These are phyloP conservation scores for Tachina grossa DNA, from an alignment of 2,888 invertebrate genomes.

Conservation along the genomic window DNA sequence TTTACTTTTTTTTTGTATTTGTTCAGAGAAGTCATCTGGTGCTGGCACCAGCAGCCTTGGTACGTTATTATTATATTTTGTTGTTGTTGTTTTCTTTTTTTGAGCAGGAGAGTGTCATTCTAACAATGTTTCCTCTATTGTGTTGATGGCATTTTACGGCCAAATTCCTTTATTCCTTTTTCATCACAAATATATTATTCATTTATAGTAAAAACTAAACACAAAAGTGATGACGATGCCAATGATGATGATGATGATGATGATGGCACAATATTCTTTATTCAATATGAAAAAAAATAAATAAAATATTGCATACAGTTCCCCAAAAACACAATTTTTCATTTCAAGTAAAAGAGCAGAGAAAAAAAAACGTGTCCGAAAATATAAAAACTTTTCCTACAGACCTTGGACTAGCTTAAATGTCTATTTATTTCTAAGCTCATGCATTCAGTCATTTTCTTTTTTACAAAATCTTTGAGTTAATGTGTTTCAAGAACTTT, in stretches of 20 bases:
- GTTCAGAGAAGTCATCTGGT: constrained; percentile 30
- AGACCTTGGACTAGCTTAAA: constrained; percentile 33
- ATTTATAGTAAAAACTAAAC: constrained; percentile 7
- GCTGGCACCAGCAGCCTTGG: constrained; percentile 10
- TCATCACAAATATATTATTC: constrained; percentile 1
- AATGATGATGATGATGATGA: constrained; percentile 40
- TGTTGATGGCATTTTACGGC: constrained; percentile 38
- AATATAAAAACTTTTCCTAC: not conserved
- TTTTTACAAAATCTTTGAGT: constrained; percentile 33
- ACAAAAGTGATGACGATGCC: constrained; percentile 33
- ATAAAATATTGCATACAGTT: constrained; percentile 38
- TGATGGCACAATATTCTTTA: constrained; percentile 28
- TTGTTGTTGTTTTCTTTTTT: not conserved
- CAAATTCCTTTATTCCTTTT: constrained; percentile 3
- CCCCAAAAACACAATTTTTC: constrained; percentile 46
- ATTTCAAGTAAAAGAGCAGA: constrained; percentile 1
- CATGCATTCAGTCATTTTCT: constrained; percentile 46
- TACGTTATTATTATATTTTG: no score
- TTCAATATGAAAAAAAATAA: constrained; percentile 47
- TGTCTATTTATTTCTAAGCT: constrained; percentile 28
- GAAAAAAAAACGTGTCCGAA: not conserved
- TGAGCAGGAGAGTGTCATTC: not conserved
- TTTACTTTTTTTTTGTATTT: not conserved
- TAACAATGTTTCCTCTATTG: constrained; percentile 28
- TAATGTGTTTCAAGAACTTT: constrained; percentile 41